A percentile compares a stretch with the other conserved stretches of the same genome.
Conservation (phyloP, 2,797 vertebrate species). For the Lepus townsendii region DNA sequence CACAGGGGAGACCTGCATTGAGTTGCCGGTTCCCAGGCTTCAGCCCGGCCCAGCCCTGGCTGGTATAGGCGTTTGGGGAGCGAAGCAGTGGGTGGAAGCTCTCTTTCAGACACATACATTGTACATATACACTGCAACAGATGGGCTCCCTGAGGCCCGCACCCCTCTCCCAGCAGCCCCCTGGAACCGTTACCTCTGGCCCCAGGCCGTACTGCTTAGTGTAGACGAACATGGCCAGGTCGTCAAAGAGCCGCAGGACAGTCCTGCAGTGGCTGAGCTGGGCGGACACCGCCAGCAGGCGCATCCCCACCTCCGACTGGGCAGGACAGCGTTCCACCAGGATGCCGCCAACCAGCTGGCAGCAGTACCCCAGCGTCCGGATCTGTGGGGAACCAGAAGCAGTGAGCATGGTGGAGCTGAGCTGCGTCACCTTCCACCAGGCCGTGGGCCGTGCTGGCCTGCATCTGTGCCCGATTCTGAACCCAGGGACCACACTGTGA, state of each 20-base stretch:
- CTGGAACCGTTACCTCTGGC: constrained; percentile 86
- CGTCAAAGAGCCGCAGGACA: constrained; percentile 95
- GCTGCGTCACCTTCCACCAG: not conserved
- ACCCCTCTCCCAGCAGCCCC: not conserved
- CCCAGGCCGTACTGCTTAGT: constrained; percentile 94
- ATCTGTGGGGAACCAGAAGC: constrained; percentile 88
- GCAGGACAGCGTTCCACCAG: constrained; percentile 84
- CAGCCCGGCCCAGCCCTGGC: too few species aligned
- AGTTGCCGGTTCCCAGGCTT: too few species aligned
- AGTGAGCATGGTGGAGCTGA: not conserved
- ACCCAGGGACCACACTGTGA: not conserved
- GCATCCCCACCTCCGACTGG: constrained; percentile 88
- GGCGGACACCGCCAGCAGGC: constrained; percentile 92
- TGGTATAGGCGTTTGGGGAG: too few species aligned
- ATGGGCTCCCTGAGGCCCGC: not conserved
- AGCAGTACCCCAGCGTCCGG: constrained; percentile 93
- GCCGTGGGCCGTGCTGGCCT: fast-evolving
- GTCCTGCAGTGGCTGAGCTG: constrained; percentile 96
- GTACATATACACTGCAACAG: too few species aligned
- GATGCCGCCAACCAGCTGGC: constrained; percentile 93
- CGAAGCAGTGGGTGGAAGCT: too few species aligned
- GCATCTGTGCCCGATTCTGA: not conserved
- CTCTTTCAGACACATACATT: too few species aligned
- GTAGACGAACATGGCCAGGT: constrained; percentile 94
- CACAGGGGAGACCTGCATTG: too few species aligned